Conservation (phyloP, 2,113 vertebrate species). For the Azemiops feae region DNA sequence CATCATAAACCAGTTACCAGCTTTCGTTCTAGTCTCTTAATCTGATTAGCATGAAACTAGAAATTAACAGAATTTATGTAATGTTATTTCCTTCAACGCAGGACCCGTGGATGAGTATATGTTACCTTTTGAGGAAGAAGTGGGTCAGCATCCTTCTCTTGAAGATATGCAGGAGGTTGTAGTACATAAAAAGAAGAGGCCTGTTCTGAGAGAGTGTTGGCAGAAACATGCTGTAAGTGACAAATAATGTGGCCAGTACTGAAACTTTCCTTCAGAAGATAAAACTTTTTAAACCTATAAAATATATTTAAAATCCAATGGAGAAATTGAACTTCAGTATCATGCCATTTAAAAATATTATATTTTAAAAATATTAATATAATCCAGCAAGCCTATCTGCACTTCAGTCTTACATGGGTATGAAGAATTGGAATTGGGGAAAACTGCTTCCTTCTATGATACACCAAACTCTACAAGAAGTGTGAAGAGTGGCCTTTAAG, state of each 20-base stretch:
- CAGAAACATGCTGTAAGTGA: constrained; percentile 93
- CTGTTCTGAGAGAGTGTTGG: constrained; percentile 92
- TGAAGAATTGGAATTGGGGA: neutral
- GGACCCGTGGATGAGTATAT: constrained; percentile 97
- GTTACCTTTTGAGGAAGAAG: constrained; percentile 97
- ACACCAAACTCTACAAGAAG: neutral
- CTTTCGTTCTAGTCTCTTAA: neutral
- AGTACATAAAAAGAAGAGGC: constrained; percentile 97
- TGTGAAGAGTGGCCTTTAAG: neutral
- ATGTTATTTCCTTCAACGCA: constrained; percentile 44
- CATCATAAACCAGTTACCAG: neutral
- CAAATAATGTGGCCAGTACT: rapidly evolving
- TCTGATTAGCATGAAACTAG: neutral
- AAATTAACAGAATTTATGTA: neutral
- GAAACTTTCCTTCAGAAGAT: neutral
- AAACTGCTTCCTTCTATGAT: neutral
- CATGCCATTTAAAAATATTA: neutral
- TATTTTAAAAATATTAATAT: neutral
- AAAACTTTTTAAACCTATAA: neutral
- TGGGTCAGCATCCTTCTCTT: constrained; percentile 96
- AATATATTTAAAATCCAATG: neutral
- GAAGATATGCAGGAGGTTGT: constrained; percentile 99
- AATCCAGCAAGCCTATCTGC: neutral
- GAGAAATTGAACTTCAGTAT: neutral
- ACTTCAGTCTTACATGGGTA: neutral